Base-by-base conservation (phyloP, 2,113 vertebrate genomes). In the Elephantulus edwardii region DNA sequence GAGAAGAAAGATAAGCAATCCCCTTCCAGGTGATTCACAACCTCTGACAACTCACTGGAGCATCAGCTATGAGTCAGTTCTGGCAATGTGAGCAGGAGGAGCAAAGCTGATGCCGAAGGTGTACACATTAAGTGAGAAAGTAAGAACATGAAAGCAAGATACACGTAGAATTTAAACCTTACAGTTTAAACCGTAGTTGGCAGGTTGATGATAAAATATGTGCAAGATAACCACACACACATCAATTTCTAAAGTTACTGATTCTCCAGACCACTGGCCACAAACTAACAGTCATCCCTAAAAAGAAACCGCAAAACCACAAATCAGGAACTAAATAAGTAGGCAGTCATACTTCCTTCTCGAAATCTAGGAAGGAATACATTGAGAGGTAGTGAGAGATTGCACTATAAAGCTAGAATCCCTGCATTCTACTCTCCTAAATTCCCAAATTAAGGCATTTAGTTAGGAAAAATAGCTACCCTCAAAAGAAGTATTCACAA, bases 271-370 rank as follows among this genome's bases (percentile, higher is more conserved):
- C 48, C 24, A 93, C 3, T 76, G 52, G 52, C 74, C 70, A 92
- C n/a, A n/a, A n/a, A n/a, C 62, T 86, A 64, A 52, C 4, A 83
- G 62, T 40, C 54, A 92, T 86, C 75, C 85, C 50, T 94, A 88
- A 87, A 88, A 91, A 91, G 91, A 95, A 96, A 94, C 87, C 94
- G 86, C 93, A 90, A 95, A 94, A 95, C 96, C 96, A 91, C 96
- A 95, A 94, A 95, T 90, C 85, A 94, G 79, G 75, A 96, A 93
- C 82, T 90, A 78, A 89, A 3, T 60, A 89, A 92, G 54, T 0
- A 86, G 77, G 81, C 82, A 62, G n/a, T 76, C 89, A 78, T 56
- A 75, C 81, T 96, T 96, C 95, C 92, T 95, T 93, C 77, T 92
- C 19, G 42, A 86, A 4, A 38, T 83, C 79, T 60, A 81, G 20